Conservation (phyloP, 2,797 vertebrate genomes). For the Zalophus californianus region DNA sequence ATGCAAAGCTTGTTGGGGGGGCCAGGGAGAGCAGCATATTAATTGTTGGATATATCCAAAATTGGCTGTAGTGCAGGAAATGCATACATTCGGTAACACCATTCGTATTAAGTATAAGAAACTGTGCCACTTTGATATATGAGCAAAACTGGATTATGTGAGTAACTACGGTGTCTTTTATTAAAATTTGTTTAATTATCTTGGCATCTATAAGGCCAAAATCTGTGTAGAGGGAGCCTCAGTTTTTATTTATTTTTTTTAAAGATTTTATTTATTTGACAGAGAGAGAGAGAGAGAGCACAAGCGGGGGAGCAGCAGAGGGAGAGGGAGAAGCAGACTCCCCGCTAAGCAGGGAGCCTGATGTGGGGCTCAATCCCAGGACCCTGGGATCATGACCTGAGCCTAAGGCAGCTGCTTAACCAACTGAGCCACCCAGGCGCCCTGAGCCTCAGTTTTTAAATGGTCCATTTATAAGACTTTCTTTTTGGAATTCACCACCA, state of each 20-base stretch:
- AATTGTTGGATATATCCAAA: slow-evolving; percentile 21
- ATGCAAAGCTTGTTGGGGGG: slow-evolving; percentile 11
- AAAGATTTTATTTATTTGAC: no score
- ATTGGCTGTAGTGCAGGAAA: slow-evolving; percentile 27
- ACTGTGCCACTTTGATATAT: slow-evolving; percentile 34
- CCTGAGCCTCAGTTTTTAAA: slow-evolving; percentile 52
- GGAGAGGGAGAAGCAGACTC: no score
- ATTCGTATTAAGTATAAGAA: slow-evolving; percentile 60
- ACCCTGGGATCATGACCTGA: no score
- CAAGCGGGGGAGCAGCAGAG: no score
- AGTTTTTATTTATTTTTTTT: slow-evolving; percentile 21
- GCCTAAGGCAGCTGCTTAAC: no score
- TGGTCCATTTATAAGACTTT: slow-evolving; percentile 43
- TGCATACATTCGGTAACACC: slow-evolving; percentile 32
- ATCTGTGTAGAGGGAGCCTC: not conserved
- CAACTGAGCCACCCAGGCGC: no score
- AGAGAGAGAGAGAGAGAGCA: no score
- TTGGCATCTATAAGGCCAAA: slow-evolving; percentile 42
- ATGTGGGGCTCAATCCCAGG: no score
- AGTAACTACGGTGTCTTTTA: slow-evolving; percentile 38
- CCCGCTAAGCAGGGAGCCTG: no score
- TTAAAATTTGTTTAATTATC: slow-evolving; percentile 60
- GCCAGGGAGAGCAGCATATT: not conserved
- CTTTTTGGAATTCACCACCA: slow-evolving; percentile 19
- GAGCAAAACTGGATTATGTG: slow-evolving; percentile 53